Evolutionary conservation across 2,888 invertebrate species (phyloP), one percentile per base, ranked within the genome.

Genomic region (Rosalia funebris): DNA sequence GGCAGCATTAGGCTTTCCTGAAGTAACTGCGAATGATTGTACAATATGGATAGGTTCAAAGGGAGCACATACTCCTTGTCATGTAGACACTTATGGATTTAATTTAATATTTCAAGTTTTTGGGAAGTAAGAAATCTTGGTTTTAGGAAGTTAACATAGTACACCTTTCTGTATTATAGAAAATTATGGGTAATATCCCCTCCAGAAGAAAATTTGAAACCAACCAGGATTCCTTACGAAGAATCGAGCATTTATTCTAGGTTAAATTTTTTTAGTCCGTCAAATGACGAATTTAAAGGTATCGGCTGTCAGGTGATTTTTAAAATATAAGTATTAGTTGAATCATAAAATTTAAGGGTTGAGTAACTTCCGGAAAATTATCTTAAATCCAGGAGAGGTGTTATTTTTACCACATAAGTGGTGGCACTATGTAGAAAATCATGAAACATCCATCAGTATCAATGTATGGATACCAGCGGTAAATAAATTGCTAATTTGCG

Each of bases 371-470:
- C 74, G 72, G 65, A 74, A 88, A 63, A 86, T 95, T 20, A 86
- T 87, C 53, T 81, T 98, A 47, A 84, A 88, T 42, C 90, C 95
- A 7, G 95, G 96, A 0, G 94, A 98, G 81, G 91, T 95, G 0
- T 82, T 98, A 31, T 87, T 92, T 73, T 91, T 98, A 4, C 98
- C 98, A 0, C 86, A 87, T 62, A 91, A 92, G 62, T 98, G 98
- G 97, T 98, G 98, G 98, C 98, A 98, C 83, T 96, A 92, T 83
- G 98, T 97, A 0, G 93, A 95, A 81, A 95, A 96, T 77, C 91
- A 94, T 83, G 83, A 85, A 1, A 79, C 84, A 32, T 85, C 89
- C 45, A 85, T 90, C 25, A 83, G 88, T 53, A 81, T 90, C 3
- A 90, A 90, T 74, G 83, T 84, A 34, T 90, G 90, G 90, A 79